A percentile compares a stretch with the other conserved stretches of the same genome.
phyloP scores from a whole-genome alignment of 2,113 vertebrate genomes.

The Saguinus imperator region DNA sequence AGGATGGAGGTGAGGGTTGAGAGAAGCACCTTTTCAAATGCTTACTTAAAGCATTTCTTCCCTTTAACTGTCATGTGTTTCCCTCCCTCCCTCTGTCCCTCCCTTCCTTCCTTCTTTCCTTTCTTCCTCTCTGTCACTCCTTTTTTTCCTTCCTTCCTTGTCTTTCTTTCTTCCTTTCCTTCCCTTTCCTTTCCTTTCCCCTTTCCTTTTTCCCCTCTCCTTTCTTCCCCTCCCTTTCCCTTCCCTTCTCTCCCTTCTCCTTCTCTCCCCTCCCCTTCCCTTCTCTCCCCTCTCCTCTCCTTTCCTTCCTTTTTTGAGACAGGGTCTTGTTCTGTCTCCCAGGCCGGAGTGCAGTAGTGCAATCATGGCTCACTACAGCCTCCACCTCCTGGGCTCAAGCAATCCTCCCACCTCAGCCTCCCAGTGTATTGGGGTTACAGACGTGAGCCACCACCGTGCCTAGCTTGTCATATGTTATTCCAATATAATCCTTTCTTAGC shows the following conservation, averaged over 20 bases:
- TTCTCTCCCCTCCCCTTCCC: too few species aligned
- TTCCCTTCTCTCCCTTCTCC: too few species aligned
- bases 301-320: not conserved
- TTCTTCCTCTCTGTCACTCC: too few species aligned
- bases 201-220: too few species aligned
- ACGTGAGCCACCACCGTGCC: not conserved
- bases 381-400: not conserved
- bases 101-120: too few species aligned
- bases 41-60: not conserved
- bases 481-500: not conserved
- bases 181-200: too few species aligned
- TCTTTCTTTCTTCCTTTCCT: too few species aligned
- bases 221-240: too few species aligned
- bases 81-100: too few species aligned
- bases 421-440: not conserved
- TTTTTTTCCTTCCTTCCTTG: fast-evolving
- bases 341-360: not conserved
- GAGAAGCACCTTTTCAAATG: not conserved
- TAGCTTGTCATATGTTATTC: not conserved
- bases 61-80: not conserved
- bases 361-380: too few species aligned
- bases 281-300: too few species aligned
- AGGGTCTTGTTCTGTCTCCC: not conserved
- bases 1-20: too few species aligned
- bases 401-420: not conserved